A percentile compares a stretch with the other conserved stretches of the same genome.
Evolutionary conservation across 1,140 invertebrate genomes (phyloP).

Genomic region (Hyles euphorbiae): DNA sequence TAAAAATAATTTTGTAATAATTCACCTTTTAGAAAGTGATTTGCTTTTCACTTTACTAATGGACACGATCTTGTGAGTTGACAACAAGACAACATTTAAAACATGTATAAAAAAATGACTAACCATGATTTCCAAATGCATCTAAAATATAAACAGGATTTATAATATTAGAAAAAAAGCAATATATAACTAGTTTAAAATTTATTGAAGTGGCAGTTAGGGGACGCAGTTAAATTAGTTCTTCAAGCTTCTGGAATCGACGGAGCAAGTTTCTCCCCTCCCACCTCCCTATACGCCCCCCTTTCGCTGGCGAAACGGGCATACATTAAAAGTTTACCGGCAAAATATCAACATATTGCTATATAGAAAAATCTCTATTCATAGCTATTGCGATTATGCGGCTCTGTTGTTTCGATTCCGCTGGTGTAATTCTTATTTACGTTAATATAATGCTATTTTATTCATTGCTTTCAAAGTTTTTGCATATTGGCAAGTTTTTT

Average conservation of each 20-base stretch:
- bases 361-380: slow-evolving; percentile 21
- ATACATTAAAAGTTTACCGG: slow-evolving; percentile 67
- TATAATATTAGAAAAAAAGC: slow-evolving; percentile 28
- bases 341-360: slow-evolving; percentile 42
- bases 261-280: slow-evolving; percentile 51
- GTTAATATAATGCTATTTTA: no score
- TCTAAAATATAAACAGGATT: no score
- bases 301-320: slow-evolving; percentile 47
- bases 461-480: no score
- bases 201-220: slow-evolving; percentile 65
- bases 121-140: no score
- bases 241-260: slow-evolving; percentile 63
- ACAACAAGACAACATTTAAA: no score
- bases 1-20: no score
- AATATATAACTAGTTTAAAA: slow-evolving; percentile 51
- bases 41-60: no score
- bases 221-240: slow-evolving; percentile 71
- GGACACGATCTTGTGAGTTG: no score
- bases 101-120: no score
- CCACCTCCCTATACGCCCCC: slow-evolving; percentile 24
- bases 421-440: no score
- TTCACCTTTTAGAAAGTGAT: no score
- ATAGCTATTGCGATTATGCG: not conserved
- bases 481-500: no score
- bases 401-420: not conserved